Evolutionary conservation across 2,888 invertebrate genomes (phyloP).

Genomic region (Leptogaster cylindrica): DNA sequence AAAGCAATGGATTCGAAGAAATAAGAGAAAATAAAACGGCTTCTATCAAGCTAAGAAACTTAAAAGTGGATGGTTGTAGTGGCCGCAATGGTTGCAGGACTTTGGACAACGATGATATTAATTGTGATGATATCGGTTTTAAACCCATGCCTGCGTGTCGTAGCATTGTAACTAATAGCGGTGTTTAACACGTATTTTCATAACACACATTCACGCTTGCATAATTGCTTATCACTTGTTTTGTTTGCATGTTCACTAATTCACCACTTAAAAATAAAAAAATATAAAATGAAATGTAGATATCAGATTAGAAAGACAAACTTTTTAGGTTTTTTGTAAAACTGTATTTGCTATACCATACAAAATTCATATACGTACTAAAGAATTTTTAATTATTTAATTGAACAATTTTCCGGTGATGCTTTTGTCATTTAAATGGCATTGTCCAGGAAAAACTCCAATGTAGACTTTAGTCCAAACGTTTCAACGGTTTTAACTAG

Average conservation of each 20-base stretch:
- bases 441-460: no score
- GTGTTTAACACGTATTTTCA: conserved; percentile 39
- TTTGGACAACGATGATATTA: not conserved
- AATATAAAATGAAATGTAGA: not conserved
- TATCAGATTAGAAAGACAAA: not conserved
- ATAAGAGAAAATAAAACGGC: not conserved
- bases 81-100: conserved; percentile 27
- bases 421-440: no score
- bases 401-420: no score
- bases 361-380: no score
- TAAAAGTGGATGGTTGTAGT: not conserved
- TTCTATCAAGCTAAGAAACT: not conserved
- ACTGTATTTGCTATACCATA: no score
- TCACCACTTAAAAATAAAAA: not conserved
- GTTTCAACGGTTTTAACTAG: no score
- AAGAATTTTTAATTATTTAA: no score
- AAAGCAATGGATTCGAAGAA: not conserved
- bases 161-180: conserved; percentile 47
- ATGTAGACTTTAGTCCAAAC: no score
- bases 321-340: conserved; percentile 4
- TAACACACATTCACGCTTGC: no score
- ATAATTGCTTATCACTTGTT: no score
- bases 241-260: conserved; percentile 14
- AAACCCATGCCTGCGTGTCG: conserved; percentile 47
- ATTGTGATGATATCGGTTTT: conserved; percentile 5